Evolutionary conservation across 2,888 invertebrate species (phyloP).

Genomic region (Xestia sexstrigata): DNA sequence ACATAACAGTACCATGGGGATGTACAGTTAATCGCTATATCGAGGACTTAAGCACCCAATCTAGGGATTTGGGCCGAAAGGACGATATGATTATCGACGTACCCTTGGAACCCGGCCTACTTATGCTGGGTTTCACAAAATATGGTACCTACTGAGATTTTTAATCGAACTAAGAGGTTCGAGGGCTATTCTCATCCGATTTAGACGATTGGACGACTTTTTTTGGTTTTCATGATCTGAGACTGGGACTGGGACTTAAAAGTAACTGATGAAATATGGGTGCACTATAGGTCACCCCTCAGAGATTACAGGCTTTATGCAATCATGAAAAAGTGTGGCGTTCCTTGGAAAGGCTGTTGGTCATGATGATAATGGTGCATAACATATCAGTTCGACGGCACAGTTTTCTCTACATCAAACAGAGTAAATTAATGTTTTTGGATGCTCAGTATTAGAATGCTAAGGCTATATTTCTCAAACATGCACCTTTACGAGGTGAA

Average conservation of each 20-base stretch:
- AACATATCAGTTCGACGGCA: too few species aligned
- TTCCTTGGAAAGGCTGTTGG: too few species aligned
- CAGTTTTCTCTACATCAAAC: too few species aligned
- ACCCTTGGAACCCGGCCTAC: constrained; percentile 10
- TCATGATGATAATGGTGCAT: too few species aligned
- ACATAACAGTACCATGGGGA: constrained; percentile 52
- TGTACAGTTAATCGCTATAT: constrained; percentile 64
- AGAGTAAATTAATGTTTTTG: too few species aligned
- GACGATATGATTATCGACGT: constrained; percentile 62
- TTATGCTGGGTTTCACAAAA: constrained; percentile 17
- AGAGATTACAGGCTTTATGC: too few species aligned
- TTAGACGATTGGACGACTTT: neutral
- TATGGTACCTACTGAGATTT: constrained; percentile 9
- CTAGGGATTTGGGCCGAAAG: constrained; percentile 59
- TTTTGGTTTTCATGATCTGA: too few species aligned
- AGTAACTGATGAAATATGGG: neutral
- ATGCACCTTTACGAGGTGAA: neutral
- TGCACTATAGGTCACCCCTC: neutral
- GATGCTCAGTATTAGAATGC: too few species aligned
- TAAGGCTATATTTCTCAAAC: neutral
- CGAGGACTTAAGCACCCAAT: constrained; percentile 69
- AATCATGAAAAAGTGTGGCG: too few species aligned
- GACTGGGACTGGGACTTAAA: neutral
- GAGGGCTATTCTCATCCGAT: neutral
- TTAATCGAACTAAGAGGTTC: constrained; percentile 8